Base-by-base conservation (phyloP, 2,888 invertebrate genomes). In the Tenthredo mesomela region DNA sequence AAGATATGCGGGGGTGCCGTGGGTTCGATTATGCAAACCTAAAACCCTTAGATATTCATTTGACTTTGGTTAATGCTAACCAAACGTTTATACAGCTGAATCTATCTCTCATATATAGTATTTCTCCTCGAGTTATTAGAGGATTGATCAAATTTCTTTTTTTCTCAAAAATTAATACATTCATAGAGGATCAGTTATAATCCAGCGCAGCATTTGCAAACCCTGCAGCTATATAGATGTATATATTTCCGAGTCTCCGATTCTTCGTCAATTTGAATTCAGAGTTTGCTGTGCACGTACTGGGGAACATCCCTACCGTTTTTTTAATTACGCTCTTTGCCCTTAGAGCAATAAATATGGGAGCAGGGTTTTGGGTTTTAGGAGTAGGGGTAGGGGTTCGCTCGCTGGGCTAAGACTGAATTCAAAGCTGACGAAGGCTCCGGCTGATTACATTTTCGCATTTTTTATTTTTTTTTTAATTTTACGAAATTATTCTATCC, bases 371-470 rank as follows among this genome's bases (percentile, higher is more conserved):
- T 82, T 15, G 29, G 61, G 80, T 40, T 54, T 61, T 40, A 33
- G 15, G 12, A 25, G 21, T 40, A 67, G 6, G 12, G 61, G 21
- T 54, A 54, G 18, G 21, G 65, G 65, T 6, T 80, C 25, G 47
- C 65, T 54, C 29, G 54, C 33, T 21, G 4, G 47, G 70, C 25
- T 65, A 21, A 58, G 29, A 67, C 43, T 70, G 47, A 82, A 82
- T 82, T 67, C 82, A 82, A 82, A 65, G 47, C 82, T 70, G 86
- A 80, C 85, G 84, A 80, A 85, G 77, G 82, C 84, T 18, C 85
- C 37, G 88, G 86, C 87, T 89, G 90, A 90, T 90, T 89, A 89
- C 88, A 87, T 86, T 86, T 90, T 87, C 86, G 85, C 87, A 86
- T 88, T 80, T 37, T 71, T 89, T 89, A 89, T 88, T 71, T 88